Conservation (phyloP, 2,797 vertebrate genomes). For the Danio albolineatus region DNA sequence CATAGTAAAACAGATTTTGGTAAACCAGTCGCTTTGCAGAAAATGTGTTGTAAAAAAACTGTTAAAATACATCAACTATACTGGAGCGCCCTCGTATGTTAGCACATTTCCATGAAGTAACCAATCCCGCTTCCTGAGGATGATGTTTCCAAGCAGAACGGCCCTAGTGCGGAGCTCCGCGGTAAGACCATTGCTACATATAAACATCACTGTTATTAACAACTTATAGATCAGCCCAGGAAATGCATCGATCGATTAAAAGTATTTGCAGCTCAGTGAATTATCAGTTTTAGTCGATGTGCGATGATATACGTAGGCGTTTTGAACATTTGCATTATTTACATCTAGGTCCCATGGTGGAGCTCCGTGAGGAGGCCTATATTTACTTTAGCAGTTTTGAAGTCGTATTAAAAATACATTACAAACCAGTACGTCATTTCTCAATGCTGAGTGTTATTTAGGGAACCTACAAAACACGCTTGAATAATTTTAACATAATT, state of each 20-base stretch:
- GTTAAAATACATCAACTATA: background rate
- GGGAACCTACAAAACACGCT: background rate
- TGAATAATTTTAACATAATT: background rate
- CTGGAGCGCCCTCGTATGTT: conserved; percentile 41
- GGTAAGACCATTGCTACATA: conserved; percentile 63
- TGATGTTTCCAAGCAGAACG: conserved; percentile 50
- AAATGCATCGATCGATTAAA: background rate
- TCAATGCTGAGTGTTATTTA: fast-evolving
- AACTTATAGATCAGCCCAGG: background rate
- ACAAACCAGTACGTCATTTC: background rate
- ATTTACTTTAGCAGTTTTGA: conserved; percentile 69
- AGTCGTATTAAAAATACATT: conserved; percentile 56
- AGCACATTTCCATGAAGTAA: background rate
- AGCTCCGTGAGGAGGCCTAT: conserved; percentile 83
- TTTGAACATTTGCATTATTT: conserved; percentile 51
- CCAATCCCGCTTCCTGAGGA: background rate
- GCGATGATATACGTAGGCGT: no score
- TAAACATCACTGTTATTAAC: conserved; percentile 8
- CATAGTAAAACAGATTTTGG: background rate
- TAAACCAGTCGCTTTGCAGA: no score
- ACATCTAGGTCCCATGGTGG: conserved; percentile 78
- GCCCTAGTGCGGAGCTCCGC: conserved; percentile 77
- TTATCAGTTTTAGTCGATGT: background rate
- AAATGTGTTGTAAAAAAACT: background rate
- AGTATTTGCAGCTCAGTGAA: background rate